Conservation (phyloP, 2,797 vertebrate species). For the Lagocephalus sceleratus region DNA sequence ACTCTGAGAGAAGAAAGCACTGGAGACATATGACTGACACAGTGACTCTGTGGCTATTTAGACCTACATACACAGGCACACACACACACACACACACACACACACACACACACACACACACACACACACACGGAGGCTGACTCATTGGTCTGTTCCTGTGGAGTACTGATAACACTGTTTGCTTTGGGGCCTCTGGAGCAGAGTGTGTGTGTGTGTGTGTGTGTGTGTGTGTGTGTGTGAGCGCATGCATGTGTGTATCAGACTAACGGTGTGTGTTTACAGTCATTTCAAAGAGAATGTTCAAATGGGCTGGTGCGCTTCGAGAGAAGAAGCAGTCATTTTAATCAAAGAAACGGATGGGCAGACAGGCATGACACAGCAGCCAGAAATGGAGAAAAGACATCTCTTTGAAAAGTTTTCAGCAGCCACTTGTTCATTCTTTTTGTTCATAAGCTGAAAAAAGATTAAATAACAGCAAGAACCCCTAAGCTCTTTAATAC, state of each 20-base stretch:
- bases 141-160: slow-evolving; percentile 62
- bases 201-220: slow-evolving; percentile 5
- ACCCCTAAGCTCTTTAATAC: too few species aligned
- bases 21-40: slow-evolving; percentile 38
- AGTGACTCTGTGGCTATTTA: slow-evolving; percentile 40
- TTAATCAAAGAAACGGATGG: neutral
- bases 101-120: slow-evolving; percentile 3
- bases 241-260: neutral
- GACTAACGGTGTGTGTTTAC: neutral
- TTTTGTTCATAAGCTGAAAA: too few species aligned
- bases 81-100: slow-evolving; percentile 16
- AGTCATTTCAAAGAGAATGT: neutral
- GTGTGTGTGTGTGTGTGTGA: slow-evolving; percentile 1
- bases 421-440: neutral
- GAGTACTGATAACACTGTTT: slow-evolving; percentile 65
- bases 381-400: slow-evolving; percentile 12
- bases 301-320: neutral
- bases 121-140: slow-evolving; percentile 38
- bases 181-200: slow-evolving; percentile 49
- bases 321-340: too few species aligned
- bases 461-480: too few species aligned
- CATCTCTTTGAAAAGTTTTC: neutral
- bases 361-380: slow-evolving; percentile 21
- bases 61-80: slow-evolving; percentile 13
- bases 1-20: slow-evolving; percentile 30